A percentile compares a stretch with the other conserved stretches of the same genome.
Conservation (phyloP, 2,797 vertebrate species). For the Miichthys miiuy region DNA sequence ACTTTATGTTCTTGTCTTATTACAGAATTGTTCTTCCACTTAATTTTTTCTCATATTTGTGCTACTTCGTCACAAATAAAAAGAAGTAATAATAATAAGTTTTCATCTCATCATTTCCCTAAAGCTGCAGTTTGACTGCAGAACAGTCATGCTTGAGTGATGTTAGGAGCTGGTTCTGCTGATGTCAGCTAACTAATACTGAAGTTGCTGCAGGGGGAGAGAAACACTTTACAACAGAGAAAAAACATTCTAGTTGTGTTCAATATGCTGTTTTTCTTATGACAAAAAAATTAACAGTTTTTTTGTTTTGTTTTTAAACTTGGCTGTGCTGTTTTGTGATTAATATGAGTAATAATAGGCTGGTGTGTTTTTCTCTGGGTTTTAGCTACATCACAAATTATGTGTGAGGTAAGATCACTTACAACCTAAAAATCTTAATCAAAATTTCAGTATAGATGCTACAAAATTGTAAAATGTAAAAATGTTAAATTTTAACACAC, state of each 20-base stretch:
- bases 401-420: background rate
- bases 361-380: background rate
- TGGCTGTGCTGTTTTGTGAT: background rate
- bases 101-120: slow-evolving; percentile 45
- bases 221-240: slow-evolving; percentile 31
- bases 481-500: background rate
- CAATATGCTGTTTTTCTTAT: background rate
- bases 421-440: too few species aligned
- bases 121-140: slow-evolving; percentile 74
- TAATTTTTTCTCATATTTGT: background rate
- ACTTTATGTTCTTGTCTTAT: background rate
- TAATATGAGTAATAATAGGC: background rate
- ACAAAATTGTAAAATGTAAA: background rate
- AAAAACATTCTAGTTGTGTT: background rate
- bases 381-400: background rate
- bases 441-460: too few species aligned
- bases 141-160: slow-evolving; percentile 75
- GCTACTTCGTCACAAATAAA: slow-evolving; percentile 12
- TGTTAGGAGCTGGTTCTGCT: slow-evolving; percentile 61
- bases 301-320: too few species aligned
- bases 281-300: background rate
- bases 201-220: slow-evolving; percentile 55
- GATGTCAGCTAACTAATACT: slow-evolving; percentile 69
- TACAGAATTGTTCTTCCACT: background rate
- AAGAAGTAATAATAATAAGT: slow-evolving; percentile 10